Base-by-base conservation (phyloP, 1,140 invertebrate genomes). In the Zaprionus davidi region DNA sequence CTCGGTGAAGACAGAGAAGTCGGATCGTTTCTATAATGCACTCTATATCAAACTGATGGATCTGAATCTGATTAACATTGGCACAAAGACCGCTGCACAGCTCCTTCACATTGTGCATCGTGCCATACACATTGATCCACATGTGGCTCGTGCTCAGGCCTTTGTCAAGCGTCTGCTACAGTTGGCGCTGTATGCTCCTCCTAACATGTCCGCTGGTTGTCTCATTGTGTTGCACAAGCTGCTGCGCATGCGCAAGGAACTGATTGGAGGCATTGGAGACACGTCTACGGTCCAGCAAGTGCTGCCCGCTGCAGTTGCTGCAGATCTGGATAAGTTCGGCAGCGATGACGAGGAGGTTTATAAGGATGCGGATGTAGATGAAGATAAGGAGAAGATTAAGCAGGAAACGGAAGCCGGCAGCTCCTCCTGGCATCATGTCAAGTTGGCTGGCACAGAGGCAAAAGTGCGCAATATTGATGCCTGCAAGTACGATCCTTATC, bases 151-250 rank as follows among this genome's bases (percentile, higher is more conserved):
- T 66, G 94, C 97, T 0, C 95, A 95, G 91, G 96, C 97, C 9
- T 99, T 99, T 93, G 93, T 98, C 2, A 99, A 99, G 93, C 93
- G 99, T 67, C 93, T 99, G 41, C 93, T 99, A 41, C 98, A 99
- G 93, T 93, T 97, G 76, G 93, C 92, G 0, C 66, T 93, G 2
- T 92, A 91, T 62, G 77, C 91, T 12, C 86, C 92, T 2, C 68
- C 92, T 0, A 75, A 88, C 5, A 81, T 92, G 15, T 69, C 90
- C 12, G 90, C 91, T 5, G 92, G 92, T 44, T 92, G 91, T 24
- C 60, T 93, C 12, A 93, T 93, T 63, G 91, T 93, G 1, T 53
- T 92, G 22, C 82, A 92, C 55, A 93, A 93, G 56, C n/a, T 93
- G 56, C n/a, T 93, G 12, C 88, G 90, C 44, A 82, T 79, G 75